These are phyloP conservation scores for Drosophila nr. perissopoda DNA, from an alignment of 2,888 invertebrate genomes.

Conservation along the genomic window DNA sequence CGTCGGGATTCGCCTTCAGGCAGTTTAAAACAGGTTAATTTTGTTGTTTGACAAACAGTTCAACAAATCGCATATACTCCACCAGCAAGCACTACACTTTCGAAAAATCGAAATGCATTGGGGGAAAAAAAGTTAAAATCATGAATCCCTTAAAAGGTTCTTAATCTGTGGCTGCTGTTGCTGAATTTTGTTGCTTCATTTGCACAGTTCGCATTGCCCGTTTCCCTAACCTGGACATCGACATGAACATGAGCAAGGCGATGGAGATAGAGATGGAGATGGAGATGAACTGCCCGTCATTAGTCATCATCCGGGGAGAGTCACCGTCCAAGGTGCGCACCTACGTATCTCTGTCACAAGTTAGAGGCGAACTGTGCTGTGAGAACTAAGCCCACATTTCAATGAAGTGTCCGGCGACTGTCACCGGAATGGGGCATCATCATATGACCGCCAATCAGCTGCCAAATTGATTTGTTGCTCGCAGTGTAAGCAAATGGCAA, in stretches of 20 bases:
- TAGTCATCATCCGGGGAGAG: conserved; percentile 66
- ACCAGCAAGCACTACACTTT: not conserved
- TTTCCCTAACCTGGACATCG: conserved; percentile 1
- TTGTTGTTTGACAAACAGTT: not conserved
- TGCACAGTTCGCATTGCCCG: conserved; percentile 24
- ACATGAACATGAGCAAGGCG: not conserved
- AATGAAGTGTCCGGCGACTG: conserved; percentile 63
- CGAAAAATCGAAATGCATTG: conserved; percentile 6
- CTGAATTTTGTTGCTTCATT: conserved; percentile 79
- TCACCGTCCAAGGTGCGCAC: conserved; percentile 30
- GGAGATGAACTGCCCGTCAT: conserved; percentile 22
- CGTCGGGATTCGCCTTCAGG: not conserved
- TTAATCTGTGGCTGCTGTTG: conserved; percentile 81
- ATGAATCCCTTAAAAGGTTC: conserved; percentile 84
- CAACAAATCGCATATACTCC: not conserved
- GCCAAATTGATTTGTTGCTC: conserved; percentile 69
- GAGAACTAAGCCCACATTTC: conserved; percentile 34
- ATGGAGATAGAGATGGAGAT: not conserved
- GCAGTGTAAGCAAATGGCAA: conserved; percentile 16
- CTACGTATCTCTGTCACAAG: conserved; percentile 3
- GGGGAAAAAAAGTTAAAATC: conserved; percentile 54
- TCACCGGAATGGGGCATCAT: conserved; percentile 57
- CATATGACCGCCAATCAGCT: conserved; percentile 78
- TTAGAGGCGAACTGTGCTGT: conserved; percentile 7
- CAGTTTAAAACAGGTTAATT: not conserved